Base-by-base conservation (phyloP, 1,140 invertebrate genomes). In the Drosophila neocordata region DNA sequence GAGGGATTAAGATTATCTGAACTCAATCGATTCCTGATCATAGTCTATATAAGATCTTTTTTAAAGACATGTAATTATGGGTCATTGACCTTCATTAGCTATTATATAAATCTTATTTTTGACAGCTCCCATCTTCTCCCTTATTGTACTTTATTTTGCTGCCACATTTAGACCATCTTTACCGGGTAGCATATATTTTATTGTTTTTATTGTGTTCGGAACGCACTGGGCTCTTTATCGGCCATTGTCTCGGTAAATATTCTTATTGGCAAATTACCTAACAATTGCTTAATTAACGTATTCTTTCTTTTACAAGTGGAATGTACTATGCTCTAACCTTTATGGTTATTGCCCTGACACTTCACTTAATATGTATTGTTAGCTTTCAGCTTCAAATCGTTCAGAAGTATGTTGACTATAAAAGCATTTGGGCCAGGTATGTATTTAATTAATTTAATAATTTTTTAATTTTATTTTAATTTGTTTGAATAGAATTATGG, bases 161-260 rank as follows among this genome's bases (percentile, higher is more conserved):
- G 96, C 96, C 0, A 94, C 96, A 22, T 90, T 97, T 75, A 93
- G 94, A 44, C 96, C 97, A 4, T 97, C 96, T n/a, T 92, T 97
- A 1, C 94, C 95, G 5, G 95, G 95, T 18, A 95, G 94, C 4
- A 92, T 98, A 15, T 98, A 98, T 92, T 98, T 97, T 90, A 67
- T 97, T 4, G 92, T 95, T 7, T 99, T 99, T 91, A 71, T 99
- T 68, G 93, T 93, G 15, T 94, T 96, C 1, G 95, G 96, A 1
- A 98, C 97, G 0, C 97, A 96, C 93, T 98, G 98, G 96, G 94
- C 97, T 1, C 95, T 96, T 76, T 96, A 96, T 81, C 94, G 94
- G 55, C 94, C 96, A 41, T 85, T 96, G 22, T 92, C 92, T 41
- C 93, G 75, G 90, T 91, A 72, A 41, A 24, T 65, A 37, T 15